Conservation (phyloP, 2,888 invertebrate genomes). For the Hedychridium roseum region DNA sequence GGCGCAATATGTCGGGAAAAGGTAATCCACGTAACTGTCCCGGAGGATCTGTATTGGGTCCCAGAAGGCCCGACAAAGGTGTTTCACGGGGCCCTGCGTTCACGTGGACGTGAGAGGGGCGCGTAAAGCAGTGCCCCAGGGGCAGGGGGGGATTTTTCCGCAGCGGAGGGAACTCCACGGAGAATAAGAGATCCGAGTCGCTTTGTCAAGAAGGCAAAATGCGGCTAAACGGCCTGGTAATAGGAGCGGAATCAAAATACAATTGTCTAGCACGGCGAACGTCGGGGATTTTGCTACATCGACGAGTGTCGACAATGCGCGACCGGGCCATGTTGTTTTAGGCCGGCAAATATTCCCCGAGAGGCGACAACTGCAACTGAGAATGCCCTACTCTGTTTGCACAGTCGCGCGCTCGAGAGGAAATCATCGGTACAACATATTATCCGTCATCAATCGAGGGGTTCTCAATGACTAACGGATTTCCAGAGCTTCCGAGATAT, state of each 20-base stretch:
- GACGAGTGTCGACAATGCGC: slow-evolving; percentile 1
- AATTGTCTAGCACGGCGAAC: slow-evolving; percentile 40
- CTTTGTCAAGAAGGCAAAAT: slow-evolving; percentile 63
- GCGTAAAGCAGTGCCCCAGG: not conserved
- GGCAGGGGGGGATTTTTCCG: not conserved
- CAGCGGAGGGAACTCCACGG: slow-evolving; percentile 6
- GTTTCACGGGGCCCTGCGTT: slow-evolving; percentile 14
- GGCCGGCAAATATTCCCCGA: slow-evolving; percentile 10
- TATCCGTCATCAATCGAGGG: too few species aligned
- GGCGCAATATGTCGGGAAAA: slow-evolving; percentile 55
- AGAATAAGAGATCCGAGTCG: slow-evolving; percentile 55
- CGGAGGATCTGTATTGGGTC: too few species aligned
- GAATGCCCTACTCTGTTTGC: slow-evolving; percentile 3
- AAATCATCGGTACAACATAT: too few species aligned
- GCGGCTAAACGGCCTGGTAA: slow-evolving; percentile 58
- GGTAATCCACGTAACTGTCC: slow-evolving; percentile 61
- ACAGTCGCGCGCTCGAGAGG: not conserved
- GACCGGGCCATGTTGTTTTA: slow-evolving; percentile 31
- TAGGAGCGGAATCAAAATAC: slow-evolving; percentile 57
- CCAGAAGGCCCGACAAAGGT: slow-evolving; percentile 24
- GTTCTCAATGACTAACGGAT: too few species aligned
- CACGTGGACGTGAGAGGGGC: not conserved
- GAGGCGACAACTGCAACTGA: too few species aligned
- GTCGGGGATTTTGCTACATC: not conserved
- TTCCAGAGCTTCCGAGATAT: too few species aligned